Percentiles rank a stretch among this genome's conserved stretches.
phyloP scores from a whole-genome alignment of 1,140 invertebrate species.

The Anoplolepis gracilipes region DNA sequence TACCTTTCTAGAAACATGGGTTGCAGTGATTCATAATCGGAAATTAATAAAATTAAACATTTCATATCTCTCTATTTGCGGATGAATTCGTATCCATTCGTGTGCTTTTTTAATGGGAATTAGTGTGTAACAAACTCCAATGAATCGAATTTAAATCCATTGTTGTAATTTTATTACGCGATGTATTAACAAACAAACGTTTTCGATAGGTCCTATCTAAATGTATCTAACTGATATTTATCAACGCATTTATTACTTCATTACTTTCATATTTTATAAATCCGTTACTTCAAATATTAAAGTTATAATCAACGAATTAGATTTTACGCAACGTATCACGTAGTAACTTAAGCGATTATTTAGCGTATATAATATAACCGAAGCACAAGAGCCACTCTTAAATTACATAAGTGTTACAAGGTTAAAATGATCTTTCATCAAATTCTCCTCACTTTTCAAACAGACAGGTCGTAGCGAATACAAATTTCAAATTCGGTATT shows the following conservation, averaged over 20 bases:
- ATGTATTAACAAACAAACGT: not conserved
- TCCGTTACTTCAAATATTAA: not conserved
- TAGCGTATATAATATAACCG: not conserved
- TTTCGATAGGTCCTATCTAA: not conserved
- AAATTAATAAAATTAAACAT: conserved; percentile 40
- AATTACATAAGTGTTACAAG: conserved; percentile 44
- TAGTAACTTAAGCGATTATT: not conserved
- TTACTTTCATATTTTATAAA: not conserved
- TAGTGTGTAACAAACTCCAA: not conserved
- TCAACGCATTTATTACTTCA: not conserved
- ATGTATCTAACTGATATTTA: not conserved
- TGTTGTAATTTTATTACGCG: conserved; percentile 9
- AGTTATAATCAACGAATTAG: not conserved
- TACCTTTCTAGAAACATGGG: not conserved
- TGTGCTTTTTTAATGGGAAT: conserved; percentile 1
- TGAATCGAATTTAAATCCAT: conserved; percentile 27
- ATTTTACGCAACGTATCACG: not conserved
- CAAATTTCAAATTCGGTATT: conserved; percentile 48
- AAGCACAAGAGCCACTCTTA: not conserved
- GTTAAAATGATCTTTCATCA: conserved; percentile 23
- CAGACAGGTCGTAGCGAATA: conserved; percentile 21
- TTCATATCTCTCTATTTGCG: conserved; percentile 20
- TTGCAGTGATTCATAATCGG: not conserved
- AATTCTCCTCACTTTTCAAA: not conserved
- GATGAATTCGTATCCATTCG: not conserved